A percentile compares a stretch with the other conserved stretches of the same genome.
phyloP scores from a whole-genome alignment of 2,888 invertebrate species.

The Eristalinus aeneus region DNA sequence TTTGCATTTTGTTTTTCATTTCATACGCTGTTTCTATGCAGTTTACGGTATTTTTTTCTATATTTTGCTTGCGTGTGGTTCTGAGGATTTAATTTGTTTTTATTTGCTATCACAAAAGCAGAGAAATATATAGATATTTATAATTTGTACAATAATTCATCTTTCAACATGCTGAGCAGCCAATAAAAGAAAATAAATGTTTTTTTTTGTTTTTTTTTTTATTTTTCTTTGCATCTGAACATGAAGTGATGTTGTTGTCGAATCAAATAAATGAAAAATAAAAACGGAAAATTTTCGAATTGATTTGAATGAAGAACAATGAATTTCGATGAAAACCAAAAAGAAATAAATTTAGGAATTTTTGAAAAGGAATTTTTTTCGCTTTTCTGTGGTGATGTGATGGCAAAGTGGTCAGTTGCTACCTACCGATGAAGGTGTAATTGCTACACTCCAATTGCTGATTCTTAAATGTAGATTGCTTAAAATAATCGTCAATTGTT shows the following conservation, averaged over 20 bases:
- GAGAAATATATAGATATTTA: slow-evolving; percentile 58
- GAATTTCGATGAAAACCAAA: slow-evolving; percentile 60
- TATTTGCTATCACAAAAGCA: slow-evolving; percentile 71
- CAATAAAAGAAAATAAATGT: slow-evolving; percentile 65
- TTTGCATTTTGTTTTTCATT: slow-evolving; percentile 46
- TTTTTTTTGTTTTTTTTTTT: background rate
- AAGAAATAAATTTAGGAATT: slow-evolving; percentile 66
- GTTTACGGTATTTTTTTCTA: slow-evolving; percentile 18
- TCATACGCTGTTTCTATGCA: slow-evolving; percentile 59
- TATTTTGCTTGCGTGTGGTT: slow-evolving; percentile 37
- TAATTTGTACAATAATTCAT: slow-evolving; percentile 60
- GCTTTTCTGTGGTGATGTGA: slow-evolving; percentile 69
- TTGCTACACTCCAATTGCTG: slow-evolving; percentile 76
- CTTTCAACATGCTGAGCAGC: slow-evolving; percentile 70
- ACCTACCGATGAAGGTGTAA: slow-evolving; percentile 78
- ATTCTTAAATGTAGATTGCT: slow-evolving; percentile 75
- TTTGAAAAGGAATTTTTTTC: slow-evolving; percentile 60
- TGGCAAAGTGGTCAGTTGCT: slow-evolving; percentile 72
- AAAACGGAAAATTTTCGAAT: slow-evolving; percentile 28
- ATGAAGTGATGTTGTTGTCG: slow-evolving; percentile 51
- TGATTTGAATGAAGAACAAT: slow-evolving; percentile 46
- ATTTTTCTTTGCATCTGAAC: slow-evolving; percentile 68
- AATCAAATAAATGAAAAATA: slow-evolving; percentile 45
- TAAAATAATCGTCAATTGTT: slow-evolving; percentile 71
- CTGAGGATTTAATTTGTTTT: slow-evolving; percentile 24